phyloP scores from a whole-genome alignment of 2,797 vertebrate species.

The Dryobates pubescens region DNA sequence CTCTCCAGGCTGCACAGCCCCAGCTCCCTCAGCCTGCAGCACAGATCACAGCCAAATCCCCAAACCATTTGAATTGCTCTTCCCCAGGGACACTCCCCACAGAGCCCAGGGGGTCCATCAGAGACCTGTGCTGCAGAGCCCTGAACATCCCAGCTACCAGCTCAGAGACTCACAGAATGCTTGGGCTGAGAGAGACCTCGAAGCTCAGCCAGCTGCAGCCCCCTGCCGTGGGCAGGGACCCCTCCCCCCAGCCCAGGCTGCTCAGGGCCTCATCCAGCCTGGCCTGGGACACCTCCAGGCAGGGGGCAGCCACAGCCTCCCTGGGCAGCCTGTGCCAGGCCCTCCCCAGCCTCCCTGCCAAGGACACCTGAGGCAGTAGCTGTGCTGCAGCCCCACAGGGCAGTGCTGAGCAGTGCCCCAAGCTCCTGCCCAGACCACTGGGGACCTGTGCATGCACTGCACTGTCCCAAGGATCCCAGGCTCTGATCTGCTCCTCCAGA shows the following conservation, averaged over 20 bases:
- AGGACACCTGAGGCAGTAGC: background rate
- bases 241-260: too few species aligned
- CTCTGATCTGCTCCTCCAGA: background rate
- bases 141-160: background rate
- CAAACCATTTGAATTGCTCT: background rate
- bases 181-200: too few species aligned
- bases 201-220: too few species aligned
- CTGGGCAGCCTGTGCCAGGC: too few species aligned
- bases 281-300: too few species aligned
- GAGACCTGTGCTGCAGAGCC: background rate
- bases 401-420: rapidly evolving
- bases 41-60: background rate
- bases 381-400: background rate
- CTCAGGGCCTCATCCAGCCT: too few species aligned
- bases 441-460: background rate
- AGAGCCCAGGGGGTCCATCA: background rate
- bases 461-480: background rate
- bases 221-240: too few species aligned
- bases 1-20: too few species aligned
- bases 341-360: too few species aligned
- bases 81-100: background rate
- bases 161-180: background rate
- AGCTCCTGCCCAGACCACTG: background rate
- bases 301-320: too few species aligned
- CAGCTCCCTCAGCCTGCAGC: background rate